Conservation (phyloP, 2,888 invertebrate genomes). For the Lochmaea crataegi region DNA sequence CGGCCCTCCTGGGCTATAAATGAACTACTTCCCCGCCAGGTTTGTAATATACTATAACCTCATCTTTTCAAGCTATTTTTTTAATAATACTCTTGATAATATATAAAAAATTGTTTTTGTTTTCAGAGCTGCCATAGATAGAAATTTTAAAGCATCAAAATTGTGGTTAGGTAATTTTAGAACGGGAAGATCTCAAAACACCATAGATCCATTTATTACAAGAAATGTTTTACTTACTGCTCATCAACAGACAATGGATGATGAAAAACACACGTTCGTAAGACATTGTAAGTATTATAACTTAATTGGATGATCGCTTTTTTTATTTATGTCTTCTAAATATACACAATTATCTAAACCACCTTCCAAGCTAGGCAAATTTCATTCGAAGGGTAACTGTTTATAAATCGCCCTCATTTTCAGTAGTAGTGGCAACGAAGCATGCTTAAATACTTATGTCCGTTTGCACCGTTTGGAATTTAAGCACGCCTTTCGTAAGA, state of each 20-base stretch:
- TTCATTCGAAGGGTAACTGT: no score
- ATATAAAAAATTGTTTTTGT: slow-evolving; percentile 15
- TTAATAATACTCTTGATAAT: background rate
- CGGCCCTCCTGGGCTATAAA: no score
- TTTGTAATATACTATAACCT: no score
- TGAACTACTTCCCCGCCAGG: no score
- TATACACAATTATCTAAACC: no score
- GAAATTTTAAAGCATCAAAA: slow-evolving; percentile 74
- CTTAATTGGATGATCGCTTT: background rate
- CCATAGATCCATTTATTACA: slow-evolving; percentile 80
- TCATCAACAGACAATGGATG: slow-evolving; percentile 68
- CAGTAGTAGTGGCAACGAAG: no score
- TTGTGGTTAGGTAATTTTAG: slow-evolving; percentile 76
- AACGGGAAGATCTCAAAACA: slow-evolving; percentile 73
- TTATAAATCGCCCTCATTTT: no score
- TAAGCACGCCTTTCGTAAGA: no score
- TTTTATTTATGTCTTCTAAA: background rate
- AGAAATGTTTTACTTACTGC: slow-evolving; percentile 76
- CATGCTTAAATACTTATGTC: no score
- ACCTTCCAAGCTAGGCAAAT: no score
- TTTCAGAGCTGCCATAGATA: slow-evolving; percentile 80
- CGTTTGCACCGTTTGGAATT: no score
- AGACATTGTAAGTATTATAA: slow-evolving; percentile 64
- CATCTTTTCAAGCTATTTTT: no score
- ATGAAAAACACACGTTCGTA: slow-evolving; percentile 54